Base-by-base conservation (phyloP, 2,797 vertebrate species). In the Acropternis orthonyx region DNA sequence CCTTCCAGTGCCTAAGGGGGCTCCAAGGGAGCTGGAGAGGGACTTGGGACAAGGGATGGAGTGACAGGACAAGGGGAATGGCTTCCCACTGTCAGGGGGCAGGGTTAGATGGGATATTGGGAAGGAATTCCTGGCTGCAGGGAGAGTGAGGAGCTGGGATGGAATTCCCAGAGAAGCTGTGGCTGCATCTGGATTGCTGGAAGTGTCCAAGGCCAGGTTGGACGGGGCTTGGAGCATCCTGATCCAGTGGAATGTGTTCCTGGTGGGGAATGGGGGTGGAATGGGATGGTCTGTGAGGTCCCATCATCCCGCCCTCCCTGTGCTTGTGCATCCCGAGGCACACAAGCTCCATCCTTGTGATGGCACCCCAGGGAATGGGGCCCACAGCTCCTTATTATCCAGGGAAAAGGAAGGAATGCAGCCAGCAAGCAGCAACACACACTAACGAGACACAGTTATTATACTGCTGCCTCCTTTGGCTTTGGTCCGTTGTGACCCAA, bases 191-290 rank as follows among this genome's bases (percentile, higher is more conserved):
- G 65, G 54, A 71, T 71, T 56, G 46, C 79, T 84, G 81, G 51
- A 0, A 58, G 20, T 22, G 51, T 0, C 36, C 69, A 21, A 22
- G 44, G 26, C 37, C 36, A 10, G 27, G 37, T 0, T 74, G 61
- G 54, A n/a, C 3, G 8, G 32, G 54, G 54, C 52, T 58, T 58
- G 56, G 62, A 7, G 2, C 5, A 1, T 0, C 4, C 46, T 46
- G 83, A 63, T 28, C 27, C 10, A 5, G 23, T 7, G 30, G 56
- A 2, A 69, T 7, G 1, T 17, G 73, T 61, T 55, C 39, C 46
- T 51, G 62, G 24, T 26, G 48, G 48, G 48, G 14, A 49, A 9
- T 19, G 52, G 22, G 49, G 13, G 21, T 44, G 46, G 14, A 2
- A 0, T 5, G 15, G 66, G 82, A 2, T n/a, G 72, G 0, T 28